Base-by-base conservation (phyloP, 1,140 invertebrate genomes). In the Metopolophium dirhodum region DNA sequence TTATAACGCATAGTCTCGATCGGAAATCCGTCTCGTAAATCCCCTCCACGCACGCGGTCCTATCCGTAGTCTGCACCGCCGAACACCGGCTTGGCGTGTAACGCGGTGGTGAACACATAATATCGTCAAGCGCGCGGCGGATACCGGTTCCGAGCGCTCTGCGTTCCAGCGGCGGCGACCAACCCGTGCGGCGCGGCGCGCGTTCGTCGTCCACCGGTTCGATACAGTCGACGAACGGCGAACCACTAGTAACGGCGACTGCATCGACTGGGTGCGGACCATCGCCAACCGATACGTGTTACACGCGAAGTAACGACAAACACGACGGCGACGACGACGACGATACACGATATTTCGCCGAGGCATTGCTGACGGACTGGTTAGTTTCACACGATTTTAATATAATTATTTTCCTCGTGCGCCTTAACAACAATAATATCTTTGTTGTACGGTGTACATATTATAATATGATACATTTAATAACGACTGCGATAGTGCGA, bases 251-350 rank as follows among this genome's bases (percentile, higher is more conserved):
- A 30, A 68, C 87, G 51, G 68, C 26, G 91, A 82, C 45, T 82
- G 86, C 68, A 92, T 82, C 68, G 90, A 83, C n/a, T 77, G 83
- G 68, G 77, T 35, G 93, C 93, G 93, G 49, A 93, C 49, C 45
- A 92, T 57, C 83, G 57, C 82, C 57, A 61, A 51, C 61, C 68
- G 35, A 51, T 30, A 49, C 37, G 30, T 41, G 22, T 23, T 35
- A 30, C 83, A 30, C 83, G 37, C 83, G 30, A 77, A 77, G 11
- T 77, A 77, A 83, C 82, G 22, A 41, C 41, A 41, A 41, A 41
- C 41, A 37, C 37, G 82, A 85, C 18, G 37, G 26, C 35, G 20
- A 37, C 30, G n/a, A 82, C 82, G 22, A 41, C 37, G 37, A 85
- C 9, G 23, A n/a, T 26, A 47, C 45, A 47, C 45, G 47, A 88